These are phyloP conservation scores for Glomeris maerens DNA, from an alignment of 1,140 invertebrate genomes.

Conservation along the genomic window DNA sequence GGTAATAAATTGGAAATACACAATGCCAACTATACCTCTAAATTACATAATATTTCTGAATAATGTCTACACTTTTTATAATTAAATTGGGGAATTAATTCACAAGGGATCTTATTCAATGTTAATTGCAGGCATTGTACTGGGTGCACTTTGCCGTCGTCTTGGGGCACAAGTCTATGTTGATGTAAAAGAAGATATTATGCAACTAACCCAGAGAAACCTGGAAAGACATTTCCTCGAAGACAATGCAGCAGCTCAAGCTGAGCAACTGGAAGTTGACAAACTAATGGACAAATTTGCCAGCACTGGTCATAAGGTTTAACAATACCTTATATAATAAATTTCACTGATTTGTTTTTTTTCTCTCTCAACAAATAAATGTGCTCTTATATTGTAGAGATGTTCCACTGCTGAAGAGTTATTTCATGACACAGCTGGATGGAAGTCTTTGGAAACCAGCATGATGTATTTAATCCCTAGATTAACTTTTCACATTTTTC, in stretches of 20 bases:
- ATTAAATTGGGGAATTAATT: too few species aligned
- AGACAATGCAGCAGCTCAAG: slow-evolving; percentile 20
- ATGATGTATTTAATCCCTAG: slow-evolving; percentile 33
- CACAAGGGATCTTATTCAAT: too few species aligned
- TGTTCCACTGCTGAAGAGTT: slow-evolving; percentile 28
- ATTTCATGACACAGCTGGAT: slow-evolving; percentile 42
- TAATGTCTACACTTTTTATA: too few species aligned
- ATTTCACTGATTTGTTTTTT: slow-evolving; percentile 8
- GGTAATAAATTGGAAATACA: too few species aligned
- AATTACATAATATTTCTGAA: too few species aligned
- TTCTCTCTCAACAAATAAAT: slow-evolving; percentile 20
- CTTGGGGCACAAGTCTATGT: too few species aligned
- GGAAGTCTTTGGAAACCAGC: slow-evolving; percentile 41
- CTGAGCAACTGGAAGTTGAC: slow-evolving; percentile 23
- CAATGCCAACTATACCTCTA: too few species aligned
- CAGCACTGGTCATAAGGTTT: slow-evolving; percentile 10
- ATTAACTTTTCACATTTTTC: not conserved
- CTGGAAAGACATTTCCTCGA: slow-evolving; percentile 29
- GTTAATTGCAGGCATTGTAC: too few species aligned
- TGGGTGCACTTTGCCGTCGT: too few species aligned
- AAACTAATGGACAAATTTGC: slow-evolving; percentile 25
- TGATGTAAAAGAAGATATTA: not conserved
- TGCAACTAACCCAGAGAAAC: slow-evolving; percentile 19
- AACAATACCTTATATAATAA: slow-evolving; percentile 12
- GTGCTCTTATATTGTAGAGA: slow-evolving; percentile 3